Base-by-base conservation (phyloP, 2,797 vertebrate genomes). In the Hephaestus fuliginosus region DNA sequence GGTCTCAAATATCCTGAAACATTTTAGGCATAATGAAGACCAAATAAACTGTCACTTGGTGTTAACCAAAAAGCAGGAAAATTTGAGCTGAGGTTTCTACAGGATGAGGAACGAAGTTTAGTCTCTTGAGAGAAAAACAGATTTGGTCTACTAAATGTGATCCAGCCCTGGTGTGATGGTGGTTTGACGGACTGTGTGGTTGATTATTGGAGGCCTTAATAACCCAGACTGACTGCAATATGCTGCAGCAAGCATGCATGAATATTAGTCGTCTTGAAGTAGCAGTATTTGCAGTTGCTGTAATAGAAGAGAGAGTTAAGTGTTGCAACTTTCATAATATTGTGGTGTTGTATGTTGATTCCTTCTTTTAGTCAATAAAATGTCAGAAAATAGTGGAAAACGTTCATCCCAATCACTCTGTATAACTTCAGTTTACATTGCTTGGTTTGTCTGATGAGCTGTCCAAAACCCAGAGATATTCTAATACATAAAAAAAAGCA, bases 1-100 rank as follows among this genome's bases (percentile, higher is more conserved):
- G 0, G 30, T 52, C 48, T 82, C 11, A 56, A 55, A 64, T 64
- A 20, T 63, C 63, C 57, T 57, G 33, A 78, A 79, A 65, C 17
- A 52, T 80, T 77, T 71, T 18, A 25, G 58, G 75, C 7, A 46
- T 41, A 67, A 76, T 36, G 33, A 53, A 80, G 41, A 72, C 39
- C 55, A 80, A 79, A 80, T 36, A 68, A 88, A 71, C 73, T 46
- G 41, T 69, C 52, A 71, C 0, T 58, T n/a, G 36, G n/a, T 62
- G 7, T 71, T 51, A 46, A 66, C 44, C 36, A 30, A 58, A 74
- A 41, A 46, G 14, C 25, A 60, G 43, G 14, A 33, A 71, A 8
- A 46, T 67, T 51, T 65, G 44, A 60, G 60, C n/a, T 62, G 52
- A 43, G n/a, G 20, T 63, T 69, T 82, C 14, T 3, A 20, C n/a